Percentiles rank a stretch among this genome's conserved stretches.
Conservation (phyloP, 92 coral and sea anemone species). For the Phenganax subtilis region DNA sequence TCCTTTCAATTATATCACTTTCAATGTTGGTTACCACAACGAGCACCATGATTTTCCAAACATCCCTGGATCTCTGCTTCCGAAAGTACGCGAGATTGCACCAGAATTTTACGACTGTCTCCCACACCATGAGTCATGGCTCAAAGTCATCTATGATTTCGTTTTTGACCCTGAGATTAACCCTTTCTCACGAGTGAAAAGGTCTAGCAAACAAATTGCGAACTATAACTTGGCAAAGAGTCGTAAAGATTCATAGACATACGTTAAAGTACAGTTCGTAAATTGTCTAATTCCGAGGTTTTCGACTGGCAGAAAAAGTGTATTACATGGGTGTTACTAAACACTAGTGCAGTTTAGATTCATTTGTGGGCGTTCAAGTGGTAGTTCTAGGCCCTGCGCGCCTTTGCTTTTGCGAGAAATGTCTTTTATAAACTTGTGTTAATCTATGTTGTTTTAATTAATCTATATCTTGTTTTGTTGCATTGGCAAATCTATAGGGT, state of each 20-base stretch:
- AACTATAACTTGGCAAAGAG: background rate
- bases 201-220: constrained; percentile 19
- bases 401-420: no score
- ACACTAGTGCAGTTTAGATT: no score
- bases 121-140: constrained; percentile 59
- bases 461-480: background rate
- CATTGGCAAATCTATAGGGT: background rate
- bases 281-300: no score
- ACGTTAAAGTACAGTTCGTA: no score
- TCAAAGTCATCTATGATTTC: constrained; percentile 59
- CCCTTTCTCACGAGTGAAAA: constrained; percentile 57
- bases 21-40: constrained; percentile 70
- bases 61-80: constrained; percentile 59
- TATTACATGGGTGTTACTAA: no score
- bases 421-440: no score
- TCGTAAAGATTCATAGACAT: no score
- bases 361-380: no score
- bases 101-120: constrained; percentile 58
- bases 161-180: constrained; percentile 57
- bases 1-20: constrained; percentile 55
- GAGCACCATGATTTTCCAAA: constrained; percentile 72
- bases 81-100: constrained; percentile 54
- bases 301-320: no score
- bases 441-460: no score
- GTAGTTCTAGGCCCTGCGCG: no score